These are phyloP conservation scores for Pheosia tremula DNA, from an alignment of 2,888 invertebrate species.

Conservation along the genomic window DNA sequence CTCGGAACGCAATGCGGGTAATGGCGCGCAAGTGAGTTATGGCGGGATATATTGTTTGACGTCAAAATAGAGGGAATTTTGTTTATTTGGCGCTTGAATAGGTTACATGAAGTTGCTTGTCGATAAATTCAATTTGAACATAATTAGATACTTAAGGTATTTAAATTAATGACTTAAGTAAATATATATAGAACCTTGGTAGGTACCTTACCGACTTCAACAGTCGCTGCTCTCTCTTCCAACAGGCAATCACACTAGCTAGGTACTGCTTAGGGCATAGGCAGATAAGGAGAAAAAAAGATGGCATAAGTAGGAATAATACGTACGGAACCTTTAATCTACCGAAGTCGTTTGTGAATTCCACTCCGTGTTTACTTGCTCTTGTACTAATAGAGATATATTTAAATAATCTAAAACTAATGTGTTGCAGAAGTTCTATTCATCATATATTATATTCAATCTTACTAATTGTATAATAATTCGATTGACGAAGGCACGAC, in stretches of 20 bases:
- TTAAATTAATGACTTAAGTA: not conserved
- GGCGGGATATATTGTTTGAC: conserved; percentile 40
- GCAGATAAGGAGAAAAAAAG: too few relatives aligned
- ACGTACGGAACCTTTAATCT: too few relatives aligned
- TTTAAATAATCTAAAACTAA: conserved; percentile 36
- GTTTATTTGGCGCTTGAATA: conserved; percentile 12
- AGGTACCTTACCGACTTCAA: too few relatives aligned
- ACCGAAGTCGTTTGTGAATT: conserved; percentile 23
- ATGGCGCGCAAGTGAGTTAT: conserved; percentile 51
- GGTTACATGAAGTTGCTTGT: too few relatives aligned
- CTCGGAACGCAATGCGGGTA: conserved; percentile 33
- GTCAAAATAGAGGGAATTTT: conserved; percentile 14
- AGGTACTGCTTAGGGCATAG: too few relatives aligned
- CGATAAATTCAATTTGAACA: too few relatives aligned
- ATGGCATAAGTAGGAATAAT: too few relatives aligned
- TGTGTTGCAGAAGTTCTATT: conserved; percentile 18
- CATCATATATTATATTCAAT: conserved; percentile 13
- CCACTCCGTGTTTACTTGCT: conserved; percentile 10
- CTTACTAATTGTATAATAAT: conserved; percentile 6
- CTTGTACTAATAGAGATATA: conserved; percentile 3
- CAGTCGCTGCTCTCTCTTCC: too few relatives aligned
- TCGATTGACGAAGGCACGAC: too few relatives aligned
- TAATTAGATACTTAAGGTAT: too few relatives aligned
- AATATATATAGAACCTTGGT: not conserved
- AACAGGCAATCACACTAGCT: too few relatives aligned